Conservation (phyloP, 2,888 invertebrate genomes). For the Leptogaster cylindrica region DNA sequence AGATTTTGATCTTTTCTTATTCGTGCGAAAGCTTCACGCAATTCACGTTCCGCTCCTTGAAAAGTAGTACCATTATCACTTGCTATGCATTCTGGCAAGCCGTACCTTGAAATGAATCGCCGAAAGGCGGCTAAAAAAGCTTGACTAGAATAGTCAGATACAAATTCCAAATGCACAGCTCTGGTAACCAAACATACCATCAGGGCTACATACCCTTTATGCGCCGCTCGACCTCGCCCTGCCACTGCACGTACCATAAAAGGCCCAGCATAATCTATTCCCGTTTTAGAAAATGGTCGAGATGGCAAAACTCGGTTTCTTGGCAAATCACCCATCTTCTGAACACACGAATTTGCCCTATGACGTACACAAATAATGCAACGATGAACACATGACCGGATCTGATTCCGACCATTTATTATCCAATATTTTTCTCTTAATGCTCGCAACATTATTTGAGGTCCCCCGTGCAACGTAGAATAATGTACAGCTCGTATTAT, state of each 20-base stretch:
- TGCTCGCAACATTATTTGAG: conserved; percentile 44
- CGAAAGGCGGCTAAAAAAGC: neutral
- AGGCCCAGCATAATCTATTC: neutral
- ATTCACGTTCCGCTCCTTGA: conserved; percentile 43
- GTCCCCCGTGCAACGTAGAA: conserved; percentile 46
- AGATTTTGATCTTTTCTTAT: no score
- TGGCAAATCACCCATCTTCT: neutral
- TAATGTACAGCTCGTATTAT: neutral
- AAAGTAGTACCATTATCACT: conserved; percentile 49
- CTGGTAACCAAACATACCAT: neutral
- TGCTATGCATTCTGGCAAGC: neutral
- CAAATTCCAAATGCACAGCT: conserved; percentile 12
- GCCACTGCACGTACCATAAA: neutral
- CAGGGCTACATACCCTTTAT: conserved; percentile 21
- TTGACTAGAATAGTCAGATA: neutral
- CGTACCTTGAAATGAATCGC: neutral
- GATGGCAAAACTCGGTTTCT: neutral
- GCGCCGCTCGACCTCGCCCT: neutral
- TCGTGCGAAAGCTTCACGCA: conserved; percentile 41
- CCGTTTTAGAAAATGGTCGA: neutral
- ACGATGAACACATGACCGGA: conserved; percentile 30
- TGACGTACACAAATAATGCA: conserved; percentile 43
- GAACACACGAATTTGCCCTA: neutral
- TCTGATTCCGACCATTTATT: conserved; percentile 36
- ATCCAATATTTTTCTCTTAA: conserved; percentile 49